A percentile compares a stretch with the other conserved stretches of the same genome.
Conservation (phyloP, 2,888 invertebrate genomes). For the Diploptera punctata region DNA sequence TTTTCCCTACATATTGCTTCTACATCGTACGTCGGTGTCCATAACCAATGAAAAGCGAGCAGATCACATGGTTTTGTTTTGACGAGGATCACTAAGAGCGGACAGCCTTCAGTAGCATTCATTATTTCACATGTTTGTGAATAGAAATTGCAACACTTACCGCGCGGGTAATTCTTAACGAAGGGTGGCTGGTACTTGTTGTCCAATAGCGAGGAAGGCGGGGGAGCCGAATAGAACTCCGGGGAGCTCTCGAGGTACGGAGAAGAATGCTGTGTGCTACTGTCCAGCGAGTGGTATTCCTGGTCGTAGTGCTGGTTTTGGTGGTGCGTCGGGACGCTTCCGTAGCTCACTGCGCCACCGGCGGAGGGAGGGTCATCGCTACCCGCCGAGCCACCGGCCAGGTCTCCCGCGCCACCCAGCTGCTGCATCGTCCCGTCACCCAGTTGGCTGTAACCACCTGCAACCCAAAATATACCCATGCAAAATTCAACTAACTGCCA, state of each 20-base stretch:
- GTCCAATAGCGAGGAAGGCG: conserved; percentile 62
- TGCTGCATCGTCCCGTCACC: conserved; percentile 50
- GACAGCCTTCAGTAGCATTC: no score
- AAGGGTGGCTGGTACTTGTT: conserved; percentile 76
- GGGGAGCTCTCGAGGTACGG: conserved; percentile 71
- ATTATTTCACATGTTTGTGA: no score
- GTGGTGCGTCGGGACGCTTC: conserved; percentile 51
- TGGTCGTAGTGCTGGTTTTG: conserved; percentile 55
- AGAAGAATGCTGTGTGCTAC: conserved; percentile 59
- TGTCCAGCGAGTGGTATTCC: conserved; percentile 63
- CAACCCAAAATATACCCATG: conserved; percentile 25
- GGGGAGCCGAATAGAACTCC: conserved; percentile 74
- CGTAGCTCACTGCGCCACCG: conserved; percentile 38
- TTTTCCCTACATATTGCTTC: no score
- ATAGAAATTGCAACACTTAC: no score
- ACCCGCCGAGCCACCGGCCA: conserved; percentile 46
- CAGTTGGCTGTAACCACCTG: conserved; percentile 52
- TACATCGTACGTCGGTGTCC: no score
- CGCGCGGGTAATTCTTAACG: conserved; percentile 74
- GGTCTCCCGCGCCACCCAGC: conserved; percentile 43
- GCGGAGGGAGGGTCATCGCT: conserved; percentile 48
- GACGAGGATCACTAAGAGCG: no score
- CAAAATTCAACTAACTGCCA: no score
- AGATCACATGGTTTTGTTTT: no score
- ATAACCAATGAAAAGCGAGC: no score